Percentiles rank a stretch among this genome's conserved stretches.
These are phyloP conservation scores for Gallinago undulata DNA, from an alignment of 2,113 vertebrate genomes.

Conservation along the genomic window DNA sequence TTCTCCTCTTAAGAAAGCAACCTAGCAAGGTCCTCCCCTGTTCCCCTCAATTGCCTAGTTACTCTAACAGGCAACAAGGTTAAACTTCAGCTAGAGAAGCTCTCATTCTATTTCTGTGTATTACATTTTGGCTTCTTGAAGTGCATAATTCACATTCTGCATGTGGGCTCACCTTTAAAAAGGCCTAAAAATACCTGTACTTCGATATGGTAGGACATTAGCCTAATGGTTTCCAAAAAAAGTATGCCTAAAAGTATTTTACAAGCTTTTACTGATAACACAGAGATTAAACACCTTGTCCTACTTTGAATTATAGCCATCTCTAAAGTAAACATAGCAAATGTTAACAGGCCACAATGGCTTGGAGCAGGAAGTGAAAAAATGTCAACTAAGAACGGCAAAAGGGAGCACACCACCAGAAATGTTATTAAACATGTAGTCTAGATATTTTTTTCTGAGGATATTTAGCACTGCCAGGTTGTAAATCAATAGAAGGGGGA, in stretches of 20 bases:
- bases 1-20: background rate
- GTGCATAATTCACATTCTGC: background rate
- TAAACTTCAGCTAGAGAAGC: background rate
- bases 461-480: background rate
- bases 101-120: background rate
- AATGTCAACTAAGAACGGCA: background rate
- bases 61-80: background rate
- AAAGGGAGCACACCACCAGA: background rate
- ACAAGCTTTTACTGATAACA: background rate
- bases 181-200: background rate
- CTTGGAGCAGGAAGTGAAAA: slow-evolving; percentile 10
- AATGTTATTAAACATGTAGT: background rate
- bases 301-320: background rate
- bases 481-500: background rate
- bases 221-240: background rate
- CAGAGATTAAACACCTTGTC: background rate
- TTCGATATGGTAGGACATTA: background rate
- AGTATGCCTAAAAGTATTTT: background rate
- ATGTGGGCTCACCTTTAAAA: background rate
- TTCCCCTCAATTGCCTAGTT: background rate
- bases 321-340: background rate
- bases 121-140: background rate
- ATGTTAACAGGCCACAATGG: background rate
- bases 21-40: background rate
- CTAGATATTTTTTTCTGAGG: background rate